Percentiles rank a stretch among this genome's conserved stretches.
phyloP scores from a whole-genome alignment of 2,888 invertebrate species.

The Watsonalla binaria region DNA sequence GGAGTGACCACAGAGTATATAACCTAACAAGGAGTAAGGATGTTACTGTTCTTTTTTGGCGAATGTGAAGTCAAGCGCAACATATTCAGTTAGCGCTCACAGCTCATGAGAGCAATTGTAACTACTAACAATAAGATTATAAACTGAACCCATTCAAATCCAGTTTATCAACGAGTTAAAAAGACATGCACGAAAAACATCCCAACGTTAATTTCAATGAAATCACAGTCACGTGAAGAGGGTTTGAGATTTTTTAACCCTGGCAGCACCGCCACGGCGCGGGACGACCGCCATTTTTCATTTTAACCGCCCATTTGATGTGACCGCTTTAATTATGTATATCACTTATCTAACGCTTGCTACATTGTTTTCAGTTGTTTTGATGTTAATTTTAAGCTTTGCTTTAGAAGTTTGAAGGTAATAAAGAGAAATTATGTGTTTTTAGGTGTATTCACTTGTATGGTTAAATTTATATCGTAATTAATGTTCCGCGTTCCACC shows the following conservation, averaged over 20 bases:
- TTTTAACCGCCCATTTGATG: conserved; percentile 29
- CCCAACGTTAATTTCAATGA: conserved; percentile 21
- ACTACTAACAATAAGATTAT: too few relatives aligned
- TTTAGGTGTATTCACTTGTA: too few relatives aligned
- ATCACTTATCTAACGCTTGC: conserved; percentile 15
- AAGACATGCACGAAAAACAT: conserved; percentile 18
- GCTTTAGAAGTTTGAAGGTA: background rate
- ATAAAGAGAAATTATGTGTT: background rate
- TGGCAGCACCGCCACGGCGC: conserved; percentile 11
- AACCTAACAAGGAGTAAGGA: too few relatives aligned
- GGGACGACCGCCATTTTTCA: conserved; percentile 32
- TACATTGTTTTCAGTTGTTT: conserved; percentile 3
- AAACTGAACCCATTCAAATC: too few relatives aligned
- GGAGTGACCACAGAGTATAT: too few relatives aligned
- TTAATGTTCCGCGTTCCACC: too few relatives aligned
- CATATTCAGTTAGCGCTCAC: too few relatives aligned
- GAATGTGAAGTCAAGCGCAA: too few relatives aligned
- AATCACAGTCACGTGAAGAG: conserved; percentile 13
- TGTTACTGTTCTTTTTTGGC: too few relatives aligned
- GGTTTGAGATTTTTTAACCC: conserved; percentile 12
- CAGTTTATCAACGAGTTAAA: conserved; percentile 12
- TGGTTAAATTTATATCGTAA: too few relatives aligned
- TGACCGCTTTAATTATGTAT: conserved; percentile 23
- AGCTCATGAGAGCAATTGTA: too few relatives aligned
- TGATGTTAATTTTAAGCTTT: background rate